phyloP scores from a whole-genome alignment of 2,888 invertebrate species.

The Acleris laterana region DNA sequence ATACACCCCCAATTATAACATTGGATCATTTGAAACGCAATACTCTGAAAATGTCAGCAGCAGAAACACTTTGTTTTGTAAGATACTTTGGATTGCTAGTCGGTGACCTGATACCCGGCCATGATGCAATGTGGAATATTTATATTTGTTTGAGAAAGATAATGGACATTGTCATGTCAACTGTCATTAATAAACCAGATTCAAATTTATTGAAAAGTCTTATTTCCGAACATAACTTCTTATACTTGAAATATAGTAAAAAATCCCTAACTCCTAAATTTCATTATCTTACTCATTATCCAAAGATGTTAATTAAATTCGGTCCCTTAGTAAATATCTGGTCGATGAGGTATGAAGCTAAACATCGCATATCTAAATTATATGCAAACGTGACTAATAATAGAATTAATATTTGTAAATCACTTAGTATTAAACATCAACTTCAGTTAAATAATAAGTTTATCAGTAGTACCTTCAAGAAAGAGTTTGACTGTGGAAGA shows the following conservation, averaged over 20 bases:
- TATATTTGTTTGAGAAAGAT: conserved; percentile 19
- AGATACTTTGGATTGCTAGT: conserved; percentile 17
- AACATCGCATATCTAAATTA: conserved; percentile 19
- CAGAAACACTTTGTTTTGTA: conserved; percentile 12
- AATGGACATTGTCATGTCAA: conserved; percentile 17
- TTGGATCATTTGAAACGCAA: conserved; percentile 6
- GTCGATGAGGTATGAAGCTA: conserved; percentile 31
- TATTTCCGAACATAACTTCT: conserved; percentile 28
- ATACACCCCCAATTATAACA: conserved; percentile 5
- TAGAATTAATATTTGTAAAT: conserved; percentile 10
- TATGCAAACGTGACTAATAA: conserved; percentile 14
- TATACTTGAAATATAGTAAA: conserved; percentile 17
- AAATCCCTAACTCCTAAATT: conserved; percentile 25
- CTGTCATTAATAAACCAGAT: conserved; percentile 11
- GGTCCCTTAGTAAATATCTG: conserved; percentile 24
- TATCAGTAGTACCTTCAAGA: background rate
- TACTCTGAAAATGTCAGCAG: conserved; percentile 15
- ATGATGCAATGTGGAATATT: conserved; percentile 1
- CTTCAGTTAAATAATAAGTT: conserved; percentile 14
- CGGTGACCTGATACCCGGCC: conserved; percentile 1
- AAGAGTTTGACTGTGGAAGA: conserved; percentile 2
- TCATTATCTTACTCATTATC: conserved; percentile 22
- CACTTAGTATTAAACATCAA: conserved; percentile 10
- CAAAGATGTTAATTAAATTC: conserved; percentile 20
- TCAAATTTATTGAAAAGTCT: conserved; percentile 21